Evolutionary conservation across 2,888 invertebrate genomes (phyloP), one percentile per base, ranked within the genome.

Genomic region (Troides oblongomaculatus): DNA sequence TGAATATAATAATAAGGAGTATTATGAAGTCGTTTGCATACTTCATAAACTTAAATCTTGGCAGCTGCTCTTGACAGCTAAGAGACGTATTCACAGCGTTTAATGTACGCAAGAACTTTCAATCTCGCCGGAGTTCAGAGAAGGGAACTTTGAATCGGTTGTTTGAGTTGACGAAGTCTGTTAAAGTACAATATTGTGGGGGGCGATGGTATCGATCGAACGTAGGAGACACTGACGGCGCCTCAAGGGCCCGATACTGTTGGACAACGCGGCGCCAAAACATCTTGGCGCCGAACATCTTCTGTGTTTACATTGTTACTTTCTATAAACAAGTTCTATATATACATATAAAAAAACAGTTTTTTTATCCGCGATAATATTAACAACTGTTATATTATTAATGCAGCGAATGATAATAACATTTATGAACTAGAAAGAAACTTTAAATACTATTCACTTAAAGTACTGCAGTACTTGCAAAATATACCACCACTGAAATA

Each of bases 91-190:
- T 68, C 58, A 64, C 30, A 65, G 36, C 62, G n/a, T 69, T 69
- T 61, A 69, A 30, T 62, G 56, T 62, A 36, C 65, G 56, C 67
- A 21, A 62, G 46, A 62, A 69, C 64, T 61, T 64, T 64, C 62
- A 43, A 57, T 69, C 64, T 65, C 58, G 39, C 8, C 53, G 10
- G 59, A 68, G 64, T 68, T 68, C 43, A 56, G 30, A 64, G 56
- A 39, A 58, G 64, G 21, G 68, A 64, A 64, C 53, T 68, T 66
- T 17, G 57, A 57, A 50, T 66, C 65, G 50, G 61, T 57, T 61
- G 69, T 69, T 69, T 65, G 57, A 69, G 65, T 65, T 69, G 69
- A 62, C 61, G 61, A 64, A 64, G 62, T 69, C 58, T 58, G 69
- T 66, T 69, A 58, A 65, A 65, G 62, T 69, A 65, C 58, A 65